Evolutionary conservation across 2,797 vertebrate species (phyloP).

Genomic region (Sphenopsis melanotis): DNA sequence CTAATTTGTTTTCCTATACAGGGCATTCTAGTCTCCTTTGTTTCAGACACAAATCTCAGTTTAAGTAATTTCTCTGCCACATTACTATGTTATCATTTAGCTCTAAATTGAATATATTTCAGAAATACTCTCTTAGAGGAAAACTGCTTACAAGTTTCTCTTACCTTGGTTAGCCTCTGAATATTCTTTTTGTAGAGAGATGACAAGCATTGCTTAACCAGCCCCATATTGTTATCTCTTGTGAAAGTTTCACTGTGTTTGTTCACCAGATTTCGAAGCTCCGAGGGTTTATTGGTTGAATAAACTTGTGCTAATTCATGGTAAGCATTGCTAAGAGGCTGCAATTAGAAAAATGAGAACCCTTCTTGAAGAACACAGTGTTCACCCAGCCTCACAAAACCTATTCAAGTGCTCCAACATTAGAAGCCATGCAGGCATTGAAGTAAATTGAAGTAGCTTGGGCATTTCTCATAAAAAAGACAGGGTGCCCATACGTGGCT

Average conservation of each 20-base stretch:
- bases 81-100: not conserved
- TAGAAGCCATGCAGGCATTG: not conserved
- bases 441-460: not conserved
- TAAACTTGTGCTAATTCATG: constrained; percentile 97
- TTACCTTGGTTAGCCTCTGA: constrained; percentile 97
- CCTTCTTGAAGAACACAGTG: not conserved
- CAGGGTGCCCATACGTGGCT: fast-evolving
- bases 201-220: constrained; percentile 97
- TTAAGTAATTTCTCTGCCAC: not conserved
- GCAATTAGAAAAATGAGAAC: constrained; percentile 14
- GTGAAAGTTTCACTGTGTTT: constrained; percentile 94
- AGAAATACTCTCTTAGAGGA: not conserved
- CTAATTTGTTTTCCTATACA: not conserved
- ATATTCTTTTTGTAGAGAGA: constrained; percentile 99
- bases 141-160: not conserved
- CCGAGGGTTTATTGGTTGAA: constrained; percentile 93
- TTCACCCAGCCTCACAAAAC: not conserved
- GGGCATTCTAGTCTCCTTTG: not conserved
- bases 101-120: not conserved
- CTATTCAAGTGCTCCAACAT: not conserved
- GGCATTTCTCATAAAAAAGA: not conserved
- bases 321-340: constrained; percentile 98
- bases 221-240: constrained; percentile 94
- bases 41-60: not conserved
- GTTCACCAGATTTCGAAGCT: constrained; percentile 90